Conservation (phyloP, 2,113 vertebrate species). For the Callionymus lyra region DNA sequence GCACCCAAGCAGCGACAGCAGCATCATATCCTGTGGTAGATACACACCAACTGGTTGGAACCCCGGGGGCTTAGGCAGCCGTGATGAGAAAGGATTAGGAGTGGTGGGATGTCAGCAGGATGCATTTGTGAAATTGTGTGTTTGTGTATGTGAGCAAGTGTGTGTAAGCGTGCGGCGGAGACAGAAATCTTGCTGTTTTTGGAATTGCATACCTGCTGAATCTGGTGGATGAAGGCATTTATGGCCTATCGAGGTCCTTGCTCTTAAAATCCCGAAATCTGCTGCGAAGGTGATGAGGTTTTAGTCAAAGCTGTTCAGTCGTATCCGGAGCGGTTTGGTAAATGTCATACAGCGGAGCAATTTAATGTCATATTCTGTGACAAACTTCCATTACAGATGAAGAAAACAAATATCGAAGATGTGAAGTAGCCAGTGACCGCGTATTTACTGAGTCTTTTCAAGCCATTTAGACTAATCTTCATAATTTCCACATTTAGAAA, state of each 20-base stretch:
- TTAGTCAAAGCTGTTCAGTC: conserved; percentile 16
- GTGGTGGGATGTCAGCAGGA: conserved; percentile 51
- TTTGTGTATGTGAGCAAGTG: conserved; percentile 14
- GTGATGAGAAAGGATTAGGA: conserved; percentile 55
- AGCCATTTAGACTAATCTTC: too few relatives aligned
- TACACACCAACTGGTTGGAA: conserved; percentile 38
- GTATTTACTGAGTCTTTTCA: too few relatives aligned
- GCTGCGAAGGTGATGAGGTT: conserved; percentile 29
- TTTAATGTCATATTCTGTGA: conserved; percentile 15
- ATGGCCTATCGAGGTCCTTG: conserved; percentile 31
- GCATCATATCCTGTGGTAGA: conserved; percentile 29
- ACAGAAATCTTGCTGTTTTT: conserved; percentile 28
- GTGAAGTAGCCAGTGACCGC: too few relatives aligned
- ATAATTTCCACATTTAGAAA: too few relatives aligned
- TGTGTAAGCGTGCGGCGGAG: conserved; percentile 13
- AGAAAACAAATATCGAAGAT: too few relatives aligned
- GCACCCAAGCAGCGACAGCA: conserved; percentile 27
- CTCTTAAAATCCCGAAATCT: conserved; percentile 31
- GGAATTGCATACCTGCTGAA: conserved; percentile 31
- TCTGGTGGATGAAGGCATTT: conserved; percentile 18
- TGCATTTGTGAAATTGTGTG: conserved; percentile 29
- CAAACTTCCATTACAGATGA: conserved; percentile 1
- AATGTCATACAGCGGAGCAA: conserved; percentile 27
- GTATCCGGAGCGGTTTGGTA: conserved; percentile 15
- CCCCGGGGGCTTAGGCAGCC: conserved; percentile 47